phyloP scores from a whole-genome alignment of 2,113 vertebrate species.

The Varanus salvator region DNA sequence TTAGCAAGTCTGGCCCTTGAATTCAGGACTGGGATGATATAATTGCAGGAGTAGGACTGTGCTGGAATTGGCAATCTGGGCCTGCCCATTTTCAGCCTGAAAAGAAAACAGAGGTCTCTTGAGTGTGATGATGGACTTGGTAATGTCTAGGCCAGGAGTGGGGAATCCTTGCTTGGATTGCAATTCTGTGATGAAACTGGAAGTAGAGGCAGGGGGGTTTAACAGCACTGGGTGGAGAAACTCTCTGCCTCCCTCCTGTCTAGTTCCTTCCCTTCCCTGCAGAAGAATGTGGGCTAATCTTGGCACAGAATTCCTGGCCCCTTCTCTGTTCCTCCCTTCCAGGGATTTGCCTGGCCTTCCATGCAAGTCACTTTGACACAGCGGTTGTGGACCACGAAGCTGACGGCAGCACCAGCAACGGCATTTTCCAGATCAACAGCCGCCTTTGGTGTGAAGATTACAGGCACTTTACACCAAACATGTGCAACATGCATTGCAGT shows the following conservation, averaged over 20 bases:
- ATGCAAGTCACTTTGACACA: constrained; percentile 74
- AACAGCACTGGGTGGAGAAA: no score
- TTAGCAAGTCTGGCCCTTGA: not conserved
- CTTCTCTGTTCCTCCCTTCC: not conserved
- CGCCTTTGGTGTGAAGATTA: constrained; percentile 70
- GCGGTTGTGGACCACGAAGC: constrained; percentile 60
- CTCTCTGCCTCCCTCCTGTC: not conserved
- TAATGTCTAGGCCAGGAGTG: not conserved
- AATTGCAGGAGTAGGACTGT: no score
- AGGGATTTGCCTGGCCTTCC: constrained; percentile 78
- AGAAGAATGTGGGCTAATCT: not conserved
- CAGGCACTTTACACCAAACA: not conserved
- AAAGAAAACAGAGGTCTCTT: not conserved
- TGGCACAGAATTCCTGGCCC: not conserved
- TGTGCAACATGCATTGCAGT: constrained; percentile 50
- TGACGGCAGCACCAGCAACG: constrained; percentile 73
- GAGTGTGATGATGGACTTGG: not conserved
- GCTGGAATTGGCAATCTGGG: no score
- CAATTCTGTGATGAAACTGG: no score
- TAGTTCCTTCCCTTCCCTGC: not conserved
- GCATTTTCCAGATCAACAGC: constrained; percentile 80
- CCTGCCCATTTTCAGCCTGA: not conserved
- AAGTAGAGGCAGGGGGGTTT: no score
- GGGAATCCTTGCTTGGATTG: not conserved
- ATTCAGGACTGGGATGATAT: not conserved